Evolutionary conservation across 37 sponge, comb jelly and placozoan species (phyloP), one percentile per base, ranked within the genome.

Genomic region (Ephydatia muelleri): DNA sequence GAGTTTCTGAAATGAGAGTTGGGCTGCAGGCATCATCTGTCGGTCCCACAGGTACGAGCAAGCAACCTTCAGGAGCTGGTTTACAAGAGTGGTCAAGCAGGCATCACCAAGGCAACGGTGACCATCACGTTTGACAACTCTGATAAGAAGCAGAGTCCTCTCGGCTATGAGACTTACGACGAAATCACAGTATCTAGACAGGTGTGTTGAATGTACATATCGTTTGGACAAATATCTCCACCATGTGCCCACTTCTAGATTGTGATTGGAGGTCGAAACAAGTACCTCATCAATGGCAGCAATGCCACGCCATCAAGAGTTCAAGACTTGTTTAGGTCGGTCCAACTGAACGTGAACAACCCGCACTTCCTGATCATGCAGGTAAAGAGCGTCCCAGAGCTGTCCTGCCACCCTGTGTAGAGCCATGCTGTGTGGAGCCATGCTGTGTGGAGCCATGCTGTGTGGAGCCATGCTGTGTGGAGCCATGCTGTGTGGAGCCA

Each of bases 341-440:
- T 98, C 23, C 97, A 96, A 76, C 92, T 98, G 38, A 98, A 98
- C 76, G 93, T 98, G 65, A 96, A 98, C 86, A 98, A 98, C 69
- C 99, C 99, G 38, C 99, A 98, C 83, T 98, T 98, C 72, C 90
- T 98, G 33, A 98, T 98, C 77, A 98, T 98, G 99, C 99, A 98
- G 73, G 97, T 90, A 23, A 14, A 82, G 35, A 83, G n/a, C n/a
- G n/a, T n/a, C n/a, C n/a, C n/a, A n/a, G n/a, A n/a, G n/a, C n/a
- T n/a, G n/a, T n/a, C n/a, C n/a, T n/a, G n/a, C n/a, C n/a, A n/a
- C n/a, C n/a, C n/a, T n/a, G n/a, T n/a, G n/a, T n/a, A n/a, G n/a
- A n/a, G n/a, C n/a, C n/a, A n/a, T n/a, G n/a, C n/a, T n/a, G n/a
- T n/a, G n/a, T n/a, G n/a, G n/a, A n/a, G n/a, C n/a, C n/a, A n/a